Evolutionary conservation across 2,888 invertebrate species (phyloP).

Genomic region (Brachypterus glaber): DNA sequence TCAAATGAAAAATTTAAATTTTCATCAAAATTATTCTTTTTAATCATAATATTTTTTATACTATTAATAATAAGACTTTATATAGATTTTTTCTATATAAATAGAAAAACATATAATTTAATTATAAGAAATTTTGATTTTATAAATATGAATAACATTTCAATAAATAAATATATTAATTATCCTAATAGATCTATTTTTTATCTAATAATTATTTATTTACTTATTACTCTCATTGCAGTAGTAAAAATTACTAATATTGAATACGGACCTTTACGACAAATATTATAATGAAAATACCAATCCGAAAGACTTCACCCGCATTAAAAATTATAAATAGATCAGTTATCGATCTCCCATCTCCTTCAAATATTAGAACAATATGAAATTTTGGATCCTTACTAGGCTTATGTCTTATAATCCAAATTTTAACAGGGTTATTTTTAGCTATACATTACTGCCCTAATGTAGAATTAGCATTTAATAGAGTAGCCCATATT

Average conservation of each 20-base stretch:
- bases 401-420: slow-evolving; percentile 52
- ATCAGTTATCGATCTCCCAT: slow-evolving; percentile 50
- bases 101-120: too few species aligned
- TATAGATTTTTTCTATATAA: too few species aligned
- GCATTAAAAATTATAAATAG: slow-evolving; percentile 51
- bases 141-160: slow-evolving; percentile 21
- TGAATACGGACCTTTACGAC: slow-evolving; percentile 47
- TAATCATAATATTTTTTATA: too few species aligned
- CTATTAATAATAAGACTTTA: too few species aligned
- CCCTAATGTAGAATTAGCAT: slow-evolving; percentile 53
- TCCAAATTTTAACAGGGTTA: slow-evolving; percentile 59
- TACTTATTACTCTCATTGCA: slow-evolving; percentile 51
- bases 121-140: too few species aligned
- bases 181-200: slow-evolving; percentile 44
- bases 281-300: slow-evolving; percentile 43
- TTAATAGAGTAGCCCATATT: slow-evolving; percentile 58
- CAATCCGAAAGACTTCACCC: slow-evolving; percentile 42
- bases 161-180: slow-evolving; percentile 48
- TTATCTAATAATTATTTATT: slow-evolving; percentile 48
- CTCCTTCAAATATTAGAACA: slow-evolving; percentile 51
- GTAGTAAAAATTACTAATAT: slow-evolving; percentile 51
- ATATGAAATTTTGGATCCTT: slow-evolving; percentile 64
- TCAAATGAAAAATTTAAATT: slow-evolving; percentile 54
- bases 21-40: too few species aligned
- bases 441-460: slow-evolving; percentile 63